phyloP scores from a whole-genome alignment of 2,888 invertebrate species.

The Torymus aiolomorphi region DNA sequence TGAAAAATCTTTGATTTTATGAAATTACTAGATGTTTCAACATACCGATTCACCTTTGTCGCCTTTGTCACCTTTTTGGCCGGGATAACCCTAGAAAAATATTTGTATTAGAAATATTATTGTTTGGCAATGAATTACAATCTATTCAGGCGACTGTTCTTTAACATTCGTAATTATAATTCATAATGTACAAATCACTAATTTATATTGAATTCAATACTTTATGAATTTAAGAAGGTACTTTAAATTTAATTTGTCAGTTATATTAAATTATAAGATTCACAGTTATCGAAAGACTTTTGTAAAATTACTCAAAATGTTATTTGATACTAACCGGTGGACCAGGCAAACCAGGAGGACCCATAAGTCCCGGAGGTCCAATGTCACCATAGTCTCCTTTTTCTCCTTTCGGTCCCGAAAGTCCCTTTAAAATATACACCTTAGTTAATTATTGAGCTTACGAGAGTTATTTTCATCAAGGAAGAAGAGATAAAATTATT shows the following conservation, averaged over 20 bases:
- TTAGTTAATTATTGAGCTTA: too few species aligned
- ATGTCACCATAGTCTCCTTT: conserved; percentile 94
- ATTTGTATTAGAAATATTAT: not conserved
- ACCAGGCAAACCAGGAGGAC: conserved; percentile 88
- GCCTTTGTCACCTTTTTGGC: conserved; percentile 92
- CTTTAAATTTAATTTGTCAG: too few species aligned
- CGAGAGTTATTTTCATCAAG: too few species aligned
- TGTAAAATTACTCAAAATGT: too few species aligned
- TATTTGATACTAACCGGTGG: conserved; percentile 76
- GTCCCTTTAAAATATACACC: conserved; percentile 78
- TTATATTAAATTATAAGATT: too few species aligned
- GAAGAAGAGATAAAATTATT: too few species aligned
- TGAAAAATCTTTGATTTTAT: not conserved
- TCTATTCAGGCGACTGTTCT: too few species aligned
- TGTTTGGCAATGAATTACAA: not conserved
- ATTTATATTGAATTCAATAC: too few species aligned
- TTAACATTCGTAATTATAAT: too few species aligned
- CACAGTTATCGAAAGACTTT: too few species aligned
- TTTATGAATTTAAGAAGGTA: too few species aligned
- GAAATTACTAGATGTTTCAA: conserved; percentile 61
- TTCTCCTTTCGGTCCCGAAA: conserved; percentile 90
- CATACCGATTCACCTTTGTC: conserved; percentile 95
- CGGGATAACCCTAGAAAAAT: conserved; percentile 85
- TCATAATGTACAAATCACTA: too few species aligned
- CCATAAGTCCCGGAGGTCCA: conserved; percentile 95